A percentile compares a stretch with the other conserved stretches of the same genome.
Conservation (phyloP, 1,140 invertebrate genomes). For the Zaprionus davidi region DNA sequence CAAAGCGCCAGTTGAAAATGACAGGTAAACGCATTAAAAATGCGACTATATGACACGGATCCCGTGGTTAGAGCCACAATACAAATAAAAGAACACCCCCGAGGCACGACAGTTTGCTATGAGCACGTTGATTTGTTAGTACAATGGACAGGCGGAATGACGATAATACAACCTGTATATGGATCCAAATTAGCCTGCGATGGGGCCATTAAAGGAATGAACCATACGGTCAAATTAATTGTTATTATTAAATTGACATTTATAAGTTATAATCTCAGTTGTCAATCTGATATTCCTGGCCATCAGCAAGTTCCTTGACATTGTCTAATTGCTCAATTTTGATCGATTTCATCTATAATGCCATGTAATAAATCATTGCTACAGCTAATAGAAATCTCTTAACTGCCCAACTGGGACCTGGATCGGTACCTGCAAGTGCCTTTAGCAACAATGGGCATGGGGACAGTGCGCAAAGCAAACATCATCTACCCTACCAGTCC, state of each 20-base stretch:
- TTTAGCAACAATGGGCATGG: slow-evolving; percentile 46
- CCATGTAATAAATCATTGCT: slow-evolving; percentile 21
- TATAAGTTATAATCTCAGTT: not conserved
- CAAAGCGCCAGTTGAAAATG: slow-evolving; percentile 33
- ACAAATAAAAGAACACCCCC: not conserved
- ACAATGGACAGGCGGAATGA: slow-evolving; percentile 4
- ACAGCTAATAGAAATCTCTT: slow-evolving; percentile 65
- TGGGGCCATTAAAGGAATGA: slow-evolving; percentile 24
- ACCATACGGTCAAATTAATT: slow-evolving; percentile 51
- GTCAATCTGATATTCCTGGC: not conserved
- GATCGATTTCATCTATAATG: not conserved
- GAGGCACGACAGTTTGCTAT: not conserved
- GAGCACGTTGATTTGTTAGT: not conserved
- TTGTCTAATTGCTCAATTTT: not conserved
- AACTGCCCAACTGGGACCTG: slow-evolving; percentile 52
- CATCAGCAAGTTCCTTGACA: slow-evolving; percentile 9
- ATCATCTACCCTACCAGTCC: slow-evolving; percentile 55
- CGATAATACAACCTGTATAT: slow-evolving; percentile 13
- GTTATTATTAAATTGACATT: slow-evolving; percentile 52
- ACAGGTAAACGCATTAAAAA: slow-evolving; percentile 54
- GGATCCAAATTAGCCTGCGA: slow-evolving; percentile 58
- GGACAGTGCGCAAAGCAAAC: slow-evolving; percentile 60
- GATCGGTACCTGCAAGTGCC: slow-evolving; percentile 25
- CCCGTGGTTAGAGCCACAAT: not conserved
- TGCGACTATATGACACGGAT: slow-evolving; percentile 32